phyloP scores from a whole-genome alignment of 2,888 invertebrate species.

The Scelioninae gen. 1 region DNA sequence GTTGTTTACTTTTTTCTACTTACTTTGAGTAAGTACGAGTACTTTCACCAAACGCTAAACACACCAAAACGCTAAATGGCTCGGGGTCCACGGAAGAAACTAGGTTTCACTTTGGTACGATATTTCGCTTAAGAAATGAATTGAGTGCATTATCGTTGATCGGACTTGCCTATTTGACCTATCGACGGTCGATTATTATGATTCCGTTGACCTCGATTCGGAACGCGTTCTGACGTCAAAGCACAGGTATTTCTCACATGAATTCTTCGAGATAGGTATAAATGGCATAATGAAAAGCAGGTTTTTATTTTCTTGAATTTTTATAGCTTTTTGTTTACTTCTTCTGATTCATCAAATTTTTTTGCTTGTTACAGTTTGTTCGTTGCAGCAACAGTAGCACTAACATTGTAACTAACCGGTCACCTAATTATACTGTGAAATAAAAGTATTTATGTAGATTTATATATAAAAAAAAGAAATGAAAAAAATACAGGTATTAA shows the following conservation, averaged over 20 bases:
- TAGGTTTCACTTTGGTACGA: no score
- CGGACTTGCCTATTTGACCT: conserved; percentile 4
- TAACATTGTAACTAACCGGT: neutral
- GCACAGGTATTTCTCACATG: conserved; percentile 6
- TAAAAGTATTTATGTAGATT: conserved; percentile 1
- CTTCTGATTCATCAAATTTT: no score
- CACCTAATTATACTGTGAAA: conserved; percentile 28
- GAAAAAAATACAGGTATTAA: conserved; percentile 23
- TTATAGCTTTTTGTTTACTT: no score
- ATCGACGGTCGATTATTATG: conserved; percentile 9
- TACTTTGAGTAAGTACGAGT: no score
- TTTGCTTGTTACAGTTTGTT: neutral
- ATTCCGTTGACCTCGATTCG: conserved; percentile 23
- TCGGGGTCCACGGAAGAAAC: no score
- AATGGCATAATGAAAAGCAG: no score
- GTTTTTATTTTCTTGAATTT: no score
- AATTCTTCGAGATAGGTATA: no score
- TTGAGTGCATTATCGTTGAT: conserved; percentile 20
- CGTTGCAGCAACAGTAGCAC: neutral
- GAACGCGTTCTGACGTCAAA: conserved; percentile 4
- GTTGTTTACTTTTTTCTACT: no score
- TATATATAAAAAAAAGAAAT: conserved; percentile 26
- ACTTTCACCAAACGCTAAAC: no score
- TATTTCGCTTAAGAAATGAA: conserved; percentile 32
- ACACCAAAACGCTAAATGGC: no score